phyloP scores from a whole-genome alignment of 1,140 invertebrate species.

The Pseudomyrmex dendroicus region DNA sequence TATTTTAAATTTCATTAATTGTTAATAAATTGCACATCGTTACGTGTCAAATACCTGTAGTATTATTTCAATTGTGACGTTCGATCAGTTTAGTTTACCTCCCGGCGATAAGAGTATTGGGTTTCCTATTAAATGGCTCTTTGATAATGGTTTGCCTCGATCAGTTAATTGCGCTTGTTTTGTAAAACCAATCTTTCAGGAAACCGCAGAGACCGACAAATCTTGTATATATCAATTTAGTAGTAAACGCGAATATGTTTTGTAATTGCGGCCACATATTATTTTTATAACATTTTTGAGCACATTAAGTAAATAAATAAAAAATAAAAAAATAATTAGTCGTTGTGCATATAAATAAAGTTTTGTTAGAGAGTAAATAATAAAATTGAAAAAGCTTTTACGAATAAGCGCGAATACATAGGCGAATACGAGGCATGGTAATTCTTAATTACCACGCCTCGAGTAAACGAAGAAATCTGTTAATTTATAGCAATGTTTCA shows the following conservation, averaged over 20 bases:
- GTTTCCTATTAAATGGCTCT: conserved; percentile 50
- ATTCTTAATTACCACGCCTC: too few species aligned
- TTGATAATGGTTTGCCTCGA: conserved; percentile 35
- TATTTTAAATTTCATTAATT: conserved; percentile 5
- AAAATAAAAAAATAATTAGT: too few species aligned
- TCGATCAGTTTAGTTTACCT: conserved; percentile 44
- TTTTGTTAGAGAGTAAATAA: not conserved
- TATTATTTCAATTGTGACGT: conserved; percentile 52
- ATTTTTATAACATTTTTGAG: not conserved
- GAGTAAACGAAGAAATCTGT: too few species aligned
- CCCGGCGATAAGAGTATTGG: conserved; percentile 41
- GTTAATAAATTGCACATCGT: conserved; percentile 11
- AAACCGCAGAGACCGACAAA: not conserved
- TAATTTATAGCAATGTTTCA: not conserved
- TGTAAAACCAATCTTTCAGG: conserved; percentile 29
- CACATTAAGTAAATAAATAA: too few species aligned
- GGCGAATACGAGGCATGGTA: too few species aligned
- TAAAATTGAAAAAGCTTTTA: not conserved
- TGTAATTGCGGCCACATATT: not conserved
- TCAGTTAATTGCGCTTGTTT: conserved; percentile 44
- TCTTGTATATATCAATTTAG: conserved; percentile 7
- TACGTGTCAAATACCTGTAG: conserved; percentile 17
- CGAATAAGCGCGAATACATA: not conserved
- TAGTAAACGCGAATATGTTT: not conserved
- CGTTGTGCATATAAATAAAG: not conserved